These are phyloP conservation scores for Thripadectes ignobilis DNA, from an alignment of 2,797 vertebrate genomes.

Conservation along the genomic window DNA sequence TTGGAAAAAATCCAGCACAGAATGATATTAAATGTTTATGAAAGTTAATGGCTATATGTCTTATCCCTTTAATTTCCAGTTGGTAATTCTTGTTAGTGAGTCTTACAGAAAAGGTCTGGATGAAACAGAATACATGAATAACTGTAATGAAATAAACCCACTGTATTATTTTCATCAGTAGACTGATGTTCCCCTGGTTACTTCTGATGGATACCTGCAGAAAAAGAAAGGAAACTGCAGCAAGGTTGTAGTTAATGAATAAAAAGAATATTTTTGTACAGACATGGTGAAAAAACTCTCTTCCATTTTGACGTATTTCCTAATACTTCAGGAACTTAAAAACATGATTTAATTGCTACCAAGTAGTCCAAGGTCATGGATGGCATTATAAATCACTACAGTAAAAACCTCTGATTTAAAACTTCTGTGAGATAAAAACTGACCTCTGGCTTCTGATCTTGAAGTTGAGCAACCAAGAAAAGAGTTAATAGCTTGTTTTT, in stretches of 20 bases:
- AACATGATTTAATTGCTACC: background rate
- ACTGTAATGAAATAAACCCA: background rate
- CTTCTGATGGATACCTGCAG: background rate
- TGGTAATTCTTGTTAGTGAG: background rate
- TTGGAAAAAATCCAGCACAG: background rate
- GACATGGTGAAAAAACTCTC: background rate
- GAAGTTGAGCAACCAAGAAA: background rate
- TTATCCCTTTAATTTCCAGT: background rate
- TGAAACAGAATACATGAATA: background rate
- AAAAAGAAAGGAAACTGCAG: background rate
- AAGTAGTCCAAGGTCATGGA: background rate
- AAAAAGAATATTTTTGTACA: background rate
- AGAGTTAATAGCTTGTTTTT: background rate
- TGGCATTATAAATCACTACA: background rate
- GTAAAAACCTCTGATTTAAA: background rate
- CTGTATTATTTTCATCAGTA: background rate
- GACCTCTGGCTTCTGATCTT: background rate
- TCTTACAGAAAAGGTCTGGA: background rate
- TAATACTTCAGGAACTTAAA: background rate
- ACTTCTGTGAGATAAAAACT: background rate
- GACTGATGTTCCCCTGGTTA: background rate
- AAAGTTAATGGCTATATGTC: background rate
- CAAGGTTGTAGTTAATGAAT: background rate
- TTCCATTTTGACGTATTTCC: background rate
- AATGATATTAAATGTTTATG: background rate